Evolutionary conservation across 2,113 vertebrate species (phyloP).

Genomic region (Sylvietta virens): DNA sequence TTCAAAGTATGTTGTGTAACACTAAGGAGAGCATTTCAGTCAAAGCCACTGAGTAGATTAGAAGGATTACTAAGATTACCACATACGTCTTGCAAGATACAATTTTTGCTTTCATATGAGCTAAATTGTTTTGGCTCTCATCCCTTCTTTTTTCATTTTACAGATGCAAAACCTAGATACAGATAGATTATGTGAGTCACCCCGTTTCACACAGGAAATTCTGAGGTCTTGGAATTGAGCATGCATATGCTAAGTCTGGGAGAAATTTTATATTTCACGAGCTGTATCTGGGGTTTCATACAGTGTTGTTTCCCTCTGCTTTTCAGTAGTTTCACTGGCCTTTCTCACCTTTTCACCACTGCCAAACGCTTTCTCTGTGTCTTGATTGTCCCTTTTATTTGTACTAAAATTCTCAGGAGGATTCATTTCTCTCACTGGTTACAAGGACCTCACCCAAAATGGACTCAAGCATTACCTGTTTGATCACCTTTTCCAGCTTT

Average conservation of each 20-base stretch:
- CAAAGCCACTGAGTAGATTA: slow-evolving; percentile 1
- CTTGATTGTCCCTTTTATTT: background rate
- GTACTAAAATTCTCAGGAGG: background rate
- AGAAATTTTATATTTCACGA: background rate
- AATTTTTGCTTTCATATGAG: slow-evolving; percentile 8
- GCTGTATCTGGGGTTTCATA: background rate
- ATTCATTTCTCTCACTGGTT: background rate
- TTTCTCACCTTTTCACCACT: background rate
- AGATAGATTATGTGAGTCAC: background rate
- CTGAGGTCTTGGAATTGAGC: background rate
- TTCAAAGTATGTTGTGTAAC: background rate
- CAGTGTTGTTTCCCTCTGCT: background rate
- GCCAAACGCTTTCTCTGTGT: background rate
- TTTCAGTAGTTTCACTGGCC: background rate
- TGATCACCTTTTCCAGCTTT: background rate
- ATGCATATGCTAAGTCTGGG: background rate
- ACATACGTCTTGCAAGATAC: background rate
- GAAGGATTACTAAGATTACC: slow-evolving; percentile 10
- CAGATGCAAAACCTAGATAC: background rate
- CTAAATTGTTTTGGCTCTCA: background rate
- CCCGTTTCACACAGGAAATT: background rate
- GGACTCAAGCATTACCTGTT: background rate
- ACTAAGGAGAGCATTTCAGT: background rate
- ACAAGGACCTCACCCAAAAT: background rate
- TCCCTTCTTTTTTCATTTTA: background rate